Evolutionary conservation across 92 coral and sea anemone genomes (phyloP).

Genomic region (Chrysogorgia sp.): DNA sequence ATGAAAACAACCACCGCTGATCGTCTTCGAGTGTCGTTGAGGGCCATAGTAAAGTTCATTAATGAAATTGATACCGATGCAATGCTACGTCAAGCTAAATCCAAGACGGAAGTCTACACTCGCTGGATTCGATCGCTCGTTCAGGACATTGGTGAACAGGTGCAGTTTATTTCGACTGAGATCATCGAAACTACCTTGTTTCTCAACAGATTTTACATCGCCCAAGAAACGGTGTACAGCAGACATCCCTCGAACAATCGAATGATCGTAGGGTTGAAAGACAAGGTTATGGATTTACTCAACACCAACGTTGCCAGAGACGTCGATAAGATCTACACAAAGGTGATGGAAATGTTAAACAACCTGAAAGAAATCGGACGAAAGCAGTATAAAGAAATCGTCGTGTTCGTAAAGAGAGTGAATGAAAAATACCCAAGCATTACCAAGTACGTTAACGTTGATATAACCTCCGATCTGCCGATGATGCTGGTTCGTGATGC

Average conservation of each 20-base stretch:
- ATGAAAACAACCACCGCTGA: background rate
- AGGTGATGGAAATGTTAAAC: background rate
- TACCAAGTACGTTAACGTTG: conserved; percentile 1
- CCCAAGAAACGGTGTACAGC: conserved; percentile 36
- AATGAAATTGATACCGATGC: background rate
- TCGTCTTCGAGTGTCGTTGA: background rate
- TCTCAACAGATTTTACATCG: conserved; percentile 77
- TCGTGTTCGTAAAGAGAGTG: background rate
- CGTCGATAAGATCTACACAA: conserved; percentile 57
- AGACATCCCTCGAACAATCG: conserved; percentile 25
- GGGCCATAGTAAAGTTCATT: background rate
- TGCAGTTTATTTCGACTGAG: conserved; percentile 72
- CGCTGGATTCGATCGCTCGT: background rate
- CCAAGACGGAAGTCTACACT: background rate
- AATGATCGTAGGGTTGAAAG: too few relatives aligned
- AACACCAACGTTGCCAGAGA: conserved; percentile 46
- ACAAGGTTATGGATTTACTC: too few relatives aligned
- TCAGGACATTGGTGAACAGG: conserved; percentile 53
- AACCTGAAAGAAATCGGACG: background rate
- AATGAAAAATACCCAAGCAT: background rate
- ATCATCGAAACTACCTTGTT: conserved; percentile 72
- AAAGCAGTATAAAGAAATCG: background rate
- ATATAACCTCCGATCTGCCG: conserved; percentile 2
- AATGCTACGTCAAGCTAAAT: background rate
- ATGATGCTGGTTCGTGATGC: conserved; percentile 3